Evolutionary conservation across 64 coral and sea anemone species (phyloP), one percentile per base, ranked within the genome.

Genomic region (Pachyseris speciosa): DNA sequence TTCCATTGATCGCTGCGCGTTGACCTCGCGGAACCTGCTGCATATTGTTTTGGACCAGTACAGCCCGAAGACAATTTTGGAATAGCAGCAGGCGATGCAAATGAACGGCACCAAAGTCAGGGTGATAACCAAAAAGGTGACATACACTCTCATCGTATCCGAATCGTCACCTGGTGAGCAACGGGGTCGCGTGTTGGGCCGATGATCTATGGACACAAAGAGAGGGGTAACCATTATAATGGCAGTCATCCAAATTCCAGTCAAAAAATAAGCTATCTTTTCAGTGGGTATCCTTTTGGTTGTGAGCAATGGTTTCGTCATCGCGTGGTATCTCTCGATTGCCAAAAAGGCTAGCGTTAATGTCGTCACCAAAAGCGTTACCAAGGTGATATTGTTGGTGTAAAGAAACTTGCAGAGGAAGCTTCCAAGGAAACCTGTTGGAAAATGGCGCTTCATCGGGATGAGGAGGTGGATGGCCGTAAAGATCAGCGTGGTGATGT

Each of bases 361-460:
- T n/a, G 43, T 32, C 0, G 87, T 90, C 0, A 78, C 87, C 19
- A 83, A 31, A 27, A 81, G 53, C 15, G 93, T 78, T 4, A 94
- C 39, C 81, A 75, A 45, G 2, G 80, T 70, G 8, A 94, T 13
- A 25, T 43, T 86, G 27, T 94, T 94, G 13, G 73, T 55, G 22
- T 45, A 85, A 7, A 94, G 22, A 38, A 94, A 94, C 37, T 89
- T 94, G 77, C 93, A 94, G 32, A 94, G 79, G 41, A 90, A 90
- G 19, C 55, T 83, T 0, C 67, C 50, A 13, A 83, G 22, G 5
- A 15, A 8, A 15, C 67, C 67, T 9, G 24, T 26, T 41, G 60
- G 71, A 48, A 60, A 64, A 9, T 20, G 29, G 20, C 37, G 37
- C 15, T 22, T 53, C 20, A 42, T 48, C 1, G 40, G 47, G 19